Evolutionary conservation across 2,888 invertebrate species (phyloP).

Genomic region (Stenoptilia bipunctidactyla): DNA sequence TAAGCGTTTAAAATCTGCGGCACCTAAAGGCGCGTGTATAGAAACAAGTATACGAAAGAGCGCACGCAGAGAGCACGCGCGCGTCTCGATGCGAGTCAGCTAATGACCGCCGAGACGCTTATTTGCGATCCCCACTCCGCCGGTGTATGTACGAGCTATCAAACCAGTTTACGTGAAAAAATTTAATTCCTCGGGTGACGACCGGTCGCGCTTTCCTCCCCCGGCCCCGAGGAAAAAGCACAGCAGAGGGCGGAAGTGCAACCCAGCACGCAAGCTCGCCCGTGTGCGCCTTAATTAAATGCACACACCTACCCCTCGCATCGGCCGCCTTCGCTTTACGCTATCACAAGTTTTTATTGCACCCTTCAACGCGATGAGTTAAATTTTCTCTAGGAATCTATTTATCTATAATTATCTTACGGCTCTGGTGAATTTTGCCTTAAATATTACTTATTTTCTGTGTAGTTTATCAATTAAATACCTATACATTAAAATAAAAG

Average conservation of each 20-base stretch:
- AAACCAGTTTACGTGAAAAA: constrained; percentile 70
- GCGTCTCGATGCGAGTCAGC: constrained; percentile 52
- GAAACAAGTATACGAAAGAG: constrained; percentile 15
- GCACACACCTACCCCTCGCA: constrained; percentile 18
- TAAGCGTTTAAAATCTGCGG: constrained; percentile 12
- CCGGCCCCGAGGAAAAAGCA: constrained; percentile 41
- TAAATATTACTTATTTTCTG: too few species aligned
- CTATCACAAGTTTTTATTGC: constrained; percentile 18
- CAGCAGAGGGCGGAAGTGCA: constrained; percentile 64
- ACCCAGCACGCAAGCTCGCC: constrained; percentile 62
- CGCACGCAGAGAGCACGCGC: constrained; percentile 32
- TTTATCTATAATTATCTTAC: too few species aligned
- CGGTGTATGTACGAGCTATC: constrained; percentile 60
- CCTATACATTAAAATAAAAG: too few species aligned
- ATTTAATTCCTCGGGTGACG: constrained; percentile 61
- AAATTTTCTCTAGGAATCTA: neutral
- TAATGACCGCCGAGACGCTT: constrained; percentile 64
- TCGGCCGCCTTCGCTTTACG: constrained; percentile 14
- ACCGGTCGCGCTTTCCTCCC: constrained; percentile 61
- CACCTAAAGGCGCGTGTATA: constrained; percentile 31
- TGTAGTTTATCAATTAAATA: too few species aligned
- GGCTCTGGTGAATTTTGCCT: too few species aligned
- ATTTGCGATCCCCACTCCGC: constrained; percentile 65
- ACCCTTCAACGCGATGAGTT: neutral
- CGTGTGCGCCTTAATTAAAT: constrained; percentile 61